Percentiles rank a stretch among this genome's conserved stretches.
Evolutionary conservation across 2,797 vertebrate species (phyloP).

Genomic region (Orientallactaga sibirica): DNA sequence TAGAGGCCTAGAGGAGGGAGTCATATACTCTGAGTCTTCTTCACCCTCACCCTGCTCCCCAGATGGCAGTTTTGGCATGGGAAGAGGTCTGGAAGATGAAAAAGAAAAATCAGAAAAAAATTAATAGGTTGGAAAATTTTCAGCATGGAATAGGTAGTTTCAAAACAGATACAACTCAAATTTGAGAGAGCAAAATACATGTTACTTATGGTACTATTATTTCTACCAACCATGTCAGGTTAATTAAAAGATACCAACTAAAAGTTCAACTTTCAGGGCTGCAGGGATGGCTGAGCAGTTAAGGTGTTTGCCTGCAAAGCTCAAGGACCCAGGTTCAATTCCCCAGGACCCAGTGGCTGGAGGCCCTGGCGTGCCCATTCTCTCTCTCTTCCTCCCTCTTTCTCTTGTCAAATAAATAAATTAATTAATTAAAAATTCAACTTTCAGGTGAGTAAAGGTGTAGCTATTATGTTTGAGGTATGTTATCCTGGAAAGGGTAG

Average conservation of each 20-base stretch:
- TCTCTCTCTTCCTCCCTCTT: too few species aligned
- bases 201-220: not conserved
- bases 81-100: slow-evolving; percentile 88
- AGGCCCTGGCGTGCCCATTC: too few species aligned
- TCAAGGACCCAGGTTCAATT: too few species aligned
- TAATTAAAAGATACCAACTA: not conserved
- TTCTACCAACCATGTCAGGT: not conserved
- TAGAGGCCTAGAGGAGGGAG: slow-evolving; percentile 94
- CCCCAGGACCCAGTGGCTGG: too few species aligned
- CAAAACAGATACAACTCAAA: not conserved
- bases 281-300: too few species aligned
- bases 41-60: slow-evolving; percentile 93
- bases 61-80: slow-evolving; percentile 88
- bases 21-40: slow-evolving; percentile 98
- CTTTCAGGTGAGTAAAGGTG: not conserved
- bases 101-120: slow-evolving; percentile 21
- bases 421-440: not conserved
- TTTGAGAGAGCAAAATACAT: not conserved
- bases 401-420: too few species aligned
- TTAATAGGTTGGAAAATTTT: slow-evolving; percentile 11
- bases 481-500: not conserved
- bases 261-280: not conserved
- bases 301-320: too few species aligned
- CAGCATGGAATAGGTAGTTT: slow-evolving; percentile 33
- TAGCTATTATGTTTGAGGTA: not conserved